Percentiles rank a stretch among this genome's conserved stretches.
These are phyloP conservation scores for Hydrotaea diabolus DNA, from an alignment of 2,888 invertebrate genomes.

Conservation along the genomic window DNA sequence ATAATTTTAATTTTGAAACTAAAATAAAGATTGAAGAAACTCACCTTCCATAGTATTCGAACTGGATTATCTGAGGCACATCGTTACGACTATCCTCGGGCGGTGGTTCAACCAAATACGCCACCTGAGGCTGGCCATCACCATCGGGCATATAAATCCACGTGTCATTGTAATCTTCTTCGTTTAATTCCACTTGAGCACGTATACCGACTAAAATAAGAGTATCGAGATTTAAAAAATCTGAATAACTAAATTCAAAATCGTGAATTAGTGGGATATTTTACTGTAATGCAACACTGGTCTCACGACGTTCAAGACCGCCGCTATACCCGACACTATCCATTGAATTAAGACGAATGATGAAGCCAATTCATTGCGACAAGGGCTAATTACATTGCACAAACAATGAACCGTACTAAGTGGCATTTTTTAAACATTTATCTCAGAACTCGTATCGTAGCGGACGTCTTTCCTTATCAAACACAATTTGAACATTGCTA, in stretches of 20 bases:
- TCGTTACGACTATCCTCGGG: slow-evolving; percentile 73
- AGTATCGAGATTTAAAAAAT: not conserved
- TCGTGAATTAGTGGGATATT: not conserved
- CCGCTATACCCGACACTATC: slow-evolving; percentile 75
- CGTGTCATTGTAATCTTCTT: slow-evolving; percentile 79
- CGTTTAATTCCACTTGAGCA: slow-evolving; percentile 75
- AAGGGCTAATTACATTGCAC: slow-evolving; percentile 77
- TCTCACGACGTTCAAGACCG: slow-evolving; percentile 74
- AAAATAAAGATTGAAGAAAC: not conserved
- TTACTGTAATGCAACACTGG: slow-evolving; percentile 75
- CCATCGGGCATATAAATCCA: slow-evolving; percentile 81
- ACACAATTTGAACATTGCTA: not conserved
- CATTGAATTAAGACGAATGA: slow-evolving; percentile 76
- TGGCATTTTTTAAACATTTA: slow-evolving; percentile 58
- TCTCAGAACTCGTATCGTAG: not conserved
- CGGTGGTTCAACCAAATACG: slow-evolving; percentile 78
- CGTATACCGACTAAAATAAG: slow-evolving; percentile 74
- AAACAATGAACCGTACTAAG: slow-evolving; percentile 74
- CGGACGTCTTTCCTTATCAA: slow-evolving; percentile 17
- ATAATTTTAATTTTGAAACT: not conserved
- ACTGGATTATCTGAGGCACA: slow-evolving; percentile 74
- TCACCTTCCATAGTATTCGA: slow-evolving; percentile 78
- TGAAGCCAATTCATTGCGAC: slow-evolving; percentile 76
- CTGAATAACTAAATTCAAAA: not conserved
- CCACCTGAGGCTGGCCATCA: slow-evolving; percentile 78